Conservation (phyloP, 2,113 vertebrate genomes). For the Tychaedon coryphoeus region DNA sequence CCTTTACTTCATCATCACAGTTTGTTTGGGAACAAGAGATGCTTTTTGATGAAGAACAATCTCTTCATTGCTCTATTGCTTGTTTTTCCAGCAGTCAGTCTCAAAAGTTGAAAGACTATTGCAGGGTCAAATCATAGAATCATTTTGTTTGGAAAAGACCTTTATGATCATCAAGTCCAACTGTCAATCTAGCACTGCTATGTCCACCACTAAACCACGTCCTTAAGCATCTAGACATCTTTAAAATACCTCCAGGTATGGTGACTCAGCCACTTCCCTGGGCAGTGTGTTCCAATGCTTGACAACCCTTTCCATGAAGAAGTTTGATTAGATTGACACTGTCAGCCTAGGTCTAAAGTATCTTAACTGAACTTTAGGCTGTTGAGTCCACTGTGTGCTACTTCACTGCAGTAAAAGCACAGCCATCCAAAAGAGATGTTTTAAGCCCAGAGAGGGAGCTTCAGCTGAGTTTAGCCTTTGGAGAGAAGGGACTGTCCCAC, state of each 20-base stretch:
- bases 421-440: not conserved
- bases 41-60: not conserved
- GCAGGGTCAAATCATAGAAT: not conserved
- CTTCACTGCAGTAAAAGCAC: not conserved
- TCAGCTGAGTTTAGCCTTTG: not conserved
- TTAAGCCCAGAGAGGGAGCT: not conserved
- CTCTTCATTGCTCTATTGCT: not conserved
- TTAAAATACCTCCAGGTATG: not conserved
- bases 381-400: not conserved
- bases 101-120: not conserved
- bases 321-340: not conserved
- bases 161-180: not conserved
- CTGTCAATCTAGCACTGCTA: not conserved
- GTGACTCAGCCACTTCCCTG: not conserved
- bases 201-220: not conserved
- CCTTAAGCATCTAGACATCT: not conserved
- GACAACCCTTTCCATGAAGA: not conserved
- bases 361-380: not conserved
- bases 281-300: not conserved
- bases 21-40: not conserved
- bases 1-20: not conserved
- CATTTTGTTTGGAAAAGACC: not conserved
- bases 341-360: not conserved
- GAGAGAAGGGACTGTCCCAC: not conserved
- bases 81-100: not conserved